Conservation (phyloP, 2,888 invertebrate genomes). For the Noctua janthe region DNA sequence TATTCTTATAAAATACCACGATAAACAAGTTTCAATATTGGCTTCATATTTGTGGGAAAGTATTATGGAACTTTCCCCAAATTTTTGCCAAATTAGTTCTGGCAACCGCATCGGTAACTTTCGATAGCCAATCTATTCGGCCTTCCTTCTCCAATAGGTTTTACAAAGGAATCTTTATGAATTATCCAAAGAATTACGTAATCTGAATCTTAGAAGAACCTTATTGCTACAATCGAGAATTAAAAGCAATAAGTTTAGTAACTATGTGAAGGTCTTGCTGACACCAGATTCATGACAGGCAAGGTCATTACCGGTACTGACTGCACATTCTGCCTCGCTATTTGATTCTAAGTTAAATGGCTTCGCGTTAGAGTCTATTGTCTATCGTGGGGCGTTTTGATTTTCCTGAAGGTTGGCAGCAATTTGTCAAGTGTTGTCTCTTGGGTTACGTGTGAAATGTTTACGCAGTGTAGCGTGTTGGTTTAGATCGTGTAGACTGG, state of each 20-base stretch:
- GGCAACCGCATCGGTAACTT: constrained; percentile 29
- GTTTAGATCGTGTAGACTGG: constrained; percentile 46
- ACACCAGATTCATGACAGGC: constrained; percentile 75
- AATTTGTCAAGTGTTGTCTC: constrained; percentile 73
- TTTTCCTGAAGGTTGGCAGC: constrained; percentile 78
- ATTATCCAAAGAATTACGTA: constrained; percentile 31
- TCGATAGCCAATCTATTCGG: constrained; percentile 29
- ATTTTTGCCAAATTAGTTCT: constrained; percentile 44
- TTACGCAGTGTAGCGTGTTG: constrained; percentile 54
- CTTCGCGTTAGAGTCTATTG: constrained; percentile 74
- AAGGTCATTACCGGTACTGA: constrained; percentile 82
- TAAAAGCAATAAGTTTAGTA: constrained; percentile 66
- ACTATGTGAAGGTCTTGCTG: constrained; percentile 78
- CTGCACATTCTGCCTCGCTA: constrained; percentile 50
- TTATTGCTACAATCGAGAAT: constrained; percentile 55
- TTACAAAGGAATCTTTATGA: constrained; percentile 28
- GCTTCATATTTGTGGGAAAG: constrained; percentile 14
- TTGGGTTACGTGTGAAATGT: constrained; percentile 55
- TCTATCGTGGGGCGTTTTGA: constrained; percentile 65
- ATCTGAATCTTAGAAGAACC: constrained; percentile 19
- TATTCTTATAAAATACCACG: background rate
- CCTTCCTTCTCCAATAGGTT: constrained; percentile 11
- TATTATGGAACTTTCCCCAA: constrained; percentile 30
- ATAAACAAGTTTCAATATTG: constrained; percentile 2
- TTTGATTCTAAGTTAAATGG: constrained; percentile 67